A percentile compares a stretch with the other conserved stretches of the same genome.
phyloP scores from a whole-genome alignment of 2,113 vertebrate genomes.

The Psophia crepitans region DNA sequence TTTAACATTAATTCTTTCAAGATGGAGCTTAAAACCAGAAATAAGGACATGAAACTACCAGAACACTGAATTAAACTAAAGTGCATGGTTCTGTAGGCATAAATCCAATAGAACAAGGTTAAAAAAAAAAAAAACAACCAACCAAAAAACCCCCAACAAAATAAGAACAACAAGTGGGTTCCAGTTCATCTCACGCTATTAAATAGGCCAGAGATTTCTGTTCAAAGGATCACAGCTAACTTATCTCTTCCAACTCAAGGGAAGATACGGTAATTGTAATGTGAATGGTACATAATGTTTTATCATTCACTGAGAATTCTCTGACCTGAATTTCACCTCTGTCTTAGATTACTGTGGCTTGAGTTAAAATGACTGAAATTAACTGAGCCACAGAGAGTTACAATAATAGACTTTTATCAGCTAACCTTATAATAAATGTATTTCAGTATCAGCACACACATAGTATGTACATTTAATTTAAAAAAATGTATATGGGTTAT shows the following conservation, averaged over 20 bases:
- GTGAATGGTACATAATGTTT: neutral
- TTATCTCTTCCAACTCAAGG: neutral
- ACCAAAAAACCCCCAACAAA: neutral
- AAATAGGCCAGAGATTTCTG: neutral
- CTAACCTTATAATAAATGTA: neutral
- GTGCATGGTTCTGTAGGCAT: neutral
- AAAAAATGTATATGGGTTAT: neutral
- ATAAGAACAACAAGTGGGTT: neutral
- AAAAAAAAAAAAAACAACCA: neutral
- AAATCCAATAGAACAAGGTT: neutral
- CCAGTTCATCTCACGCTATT: neutral
- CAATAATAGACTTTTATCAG: neutral
- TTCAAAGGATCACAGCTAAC: neutral
- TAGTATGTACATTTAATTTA: neutral
- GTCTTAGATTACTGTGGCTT: neutral
- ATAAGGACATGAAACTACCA: neutral
- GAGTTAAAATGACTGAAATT: conserved; percentile 3
- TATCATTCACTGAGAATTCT: neutral
- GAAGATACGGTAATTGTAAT: conserved; percentile 5
- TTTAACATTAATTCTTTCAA: neutral
- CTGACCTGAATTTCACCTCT: conserved; percentile 31
- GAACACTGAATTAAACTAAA: neutral
- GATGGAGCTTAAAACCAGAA: neutral
- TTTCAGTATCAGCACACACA: neutral
- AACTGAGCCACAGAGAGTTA: neutral